Conservation (phyloP, 2,888 invertebrate species). For the Deilephila porcellus region DNA sequence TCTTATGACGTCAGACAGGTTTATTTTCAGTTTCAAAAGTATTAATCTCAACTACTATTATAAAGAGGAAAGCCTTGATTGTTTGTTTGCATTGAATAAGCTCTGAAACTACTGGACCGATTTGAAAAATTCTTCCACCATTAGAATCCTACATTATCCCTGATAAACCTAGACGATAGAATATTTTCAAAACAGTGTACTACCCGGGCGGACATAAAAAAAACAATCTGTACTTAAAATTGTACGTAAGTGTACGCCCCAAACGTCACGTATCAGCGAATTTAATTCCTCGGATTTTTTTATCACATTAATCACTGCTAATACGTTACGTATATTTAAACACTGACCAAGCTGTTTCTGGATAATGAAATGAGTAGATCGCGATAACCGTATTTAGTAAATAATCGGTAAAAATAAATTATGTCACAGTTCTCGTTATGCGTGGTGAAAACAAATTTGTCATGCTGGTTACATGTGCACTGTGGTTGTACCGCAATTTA, state of each 20-base stretch:
- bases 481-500: neutral
- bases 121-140: too few relatives aligned
- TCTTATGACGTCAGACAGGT: too few relatives aligned
- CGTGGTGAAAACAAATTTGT: neutral
- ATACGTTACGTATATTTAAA: neutral
- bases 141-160: too few relatives aligned
- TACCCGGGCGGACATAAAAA: too few relatives aligned
- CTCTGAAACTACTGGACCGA: too few relatives aligned
- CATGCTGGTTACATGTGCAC: neutral
- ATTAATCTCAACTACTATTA: too few relatives aligned
- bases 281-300: neutral
- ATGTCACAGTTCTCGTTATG: slow-evolving; percentile 1
- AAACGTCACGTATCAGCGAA: neutral
- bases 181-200: too few relatives aligned
- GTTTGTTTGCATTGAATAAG: too few relatives aligned
- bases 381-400: neutral
- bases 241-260: neutral
- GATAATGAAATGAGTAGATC: neutral
- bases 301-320: neutral
- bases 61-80: too few relatives aligned
- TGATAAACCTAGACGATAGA: too few relatives aligned
- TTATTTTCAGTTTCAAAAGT: too few relatives aligned
- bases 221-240: too few relatives aligned
- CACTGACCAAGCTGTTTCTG: neutral
- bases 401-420: neutral